phyloP scores from a whole-genome alignment of 2,797 vertebrate genomes.

The Glyptemys insculpta region DNA sequence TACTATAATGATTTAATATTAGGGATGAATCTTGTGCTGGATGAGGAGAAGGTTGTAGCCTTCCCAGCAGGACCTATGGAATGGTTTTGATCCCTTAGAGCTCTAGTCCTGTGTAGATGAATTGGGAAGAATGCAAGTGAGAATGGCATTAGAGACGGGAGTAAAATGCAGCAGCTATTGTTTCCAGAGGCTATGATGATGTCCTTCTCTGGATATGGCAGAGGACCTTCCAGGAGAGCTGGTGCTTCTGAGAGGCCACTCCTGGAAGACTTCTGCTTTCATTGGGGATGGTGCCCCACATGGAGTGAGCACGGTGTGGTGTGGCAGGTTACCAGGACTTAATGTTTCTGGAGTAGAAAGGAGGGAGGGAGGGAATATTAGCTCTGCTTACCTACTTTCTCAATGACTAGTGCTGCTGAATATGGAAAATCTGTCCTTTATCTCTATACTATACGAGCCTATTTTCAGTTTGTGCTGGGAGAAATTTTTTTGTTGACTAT shows the following conservation, averaged over 20 bases:
- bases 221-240: neutral
- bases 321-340: neutral
- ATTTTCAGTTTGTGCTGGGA: neutral
- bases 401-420: neutral
- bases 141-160: neutral
- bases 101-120: neutral
- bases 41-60: neutral
- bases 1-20: neutral
- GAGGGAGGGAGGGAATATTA: neutral
- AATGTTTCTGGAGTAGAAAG: neutral
- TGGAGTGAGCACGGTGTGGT: neutral
- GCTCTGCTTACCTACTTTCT: neutral
- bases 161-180: neutral
- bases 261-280: neutral
- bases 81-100: neutral
- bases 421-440: neutral
- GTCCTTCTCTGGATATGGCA: neutral
- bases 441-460: neutral
- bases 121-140: neutral
- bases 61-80: neutral
- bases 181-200: neutral
- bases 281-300: neutral
- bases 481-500: neutral
- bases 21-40: neutral
- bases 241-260: neutral